Evolutionary conservation across 2,888 invertebrate species (phyloP).

Genomic region (Aphrophora alni): DNA sequence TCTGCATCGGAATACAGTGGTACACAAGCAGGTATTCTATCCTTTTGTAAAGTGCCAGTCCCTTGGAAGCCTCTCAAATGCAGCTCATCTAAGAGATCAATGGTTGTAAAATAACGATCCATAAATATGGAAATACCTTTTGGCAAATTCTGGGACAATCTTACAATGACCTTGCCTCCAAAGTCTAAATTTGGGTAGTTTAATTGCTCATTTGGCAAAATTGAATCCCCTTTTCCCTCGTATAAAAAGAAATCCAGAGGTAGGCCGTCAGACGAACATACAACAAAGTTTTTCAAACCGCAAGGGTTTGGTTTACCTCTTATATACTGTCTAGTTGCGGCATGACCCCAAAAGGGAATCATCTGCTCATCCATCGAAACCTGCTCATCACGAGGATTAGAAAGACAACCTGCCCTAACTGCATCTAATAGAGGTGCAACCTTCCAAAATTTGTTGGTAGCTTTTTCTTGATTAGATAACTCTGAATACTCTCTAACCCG

Average conservation of each 20-base stretch:
- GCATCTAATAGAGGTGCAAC: not conserved
- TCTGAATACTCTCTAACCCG: not conserved
- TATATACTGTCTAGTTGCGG: slow-evolving; percentile 44
- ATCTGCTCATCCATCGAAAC: too few species aligned
- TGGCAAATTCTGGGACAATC: slow-evolving; percentile 34
- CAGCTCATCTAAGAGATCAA: too few species aligned
- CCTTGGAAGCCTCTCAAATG: too few species aligned
- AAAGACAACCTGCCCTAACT: not conserved
- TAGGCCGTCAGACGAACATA: slow-evolving; percentile 46
- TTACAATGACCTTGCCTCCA: slow-evolving; percentile 21
- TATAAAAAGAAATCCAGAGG: slow-evolving; percentile 51
- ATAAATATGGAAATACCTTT: slow-evolving; percentile 32
- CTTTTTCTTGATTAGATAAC: slow-evolving; percentile 15
- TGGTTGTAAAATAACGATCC: too few species aligned
- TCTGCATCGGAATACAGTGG: too few species aligned
- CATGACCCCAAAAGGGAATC: slow-evolving; percentile 51
- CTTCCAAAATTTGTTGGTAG: slow-evolving; percentile 23
- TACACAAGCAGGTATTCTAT: too few species aligned
- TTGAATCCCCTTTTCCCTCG: slow-evolving; percentile 46
- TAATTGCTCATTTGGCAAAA: slow-evolving; percentile 11
- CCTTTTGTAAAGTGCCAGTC: too few species aligned
- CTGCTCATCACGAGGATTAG: slow-evolving; percentile 38
- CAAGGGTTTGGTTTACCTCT: slow-evolving; percentile 51
- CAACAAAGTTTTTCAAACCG: slow-evolving; percentile 33
- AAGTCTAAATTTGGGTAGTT: too few species aligned